phyloP scores from a whole-genome alignment of 2,797 vertebrate genomes.

The Macropodus opercularis region DNA sequence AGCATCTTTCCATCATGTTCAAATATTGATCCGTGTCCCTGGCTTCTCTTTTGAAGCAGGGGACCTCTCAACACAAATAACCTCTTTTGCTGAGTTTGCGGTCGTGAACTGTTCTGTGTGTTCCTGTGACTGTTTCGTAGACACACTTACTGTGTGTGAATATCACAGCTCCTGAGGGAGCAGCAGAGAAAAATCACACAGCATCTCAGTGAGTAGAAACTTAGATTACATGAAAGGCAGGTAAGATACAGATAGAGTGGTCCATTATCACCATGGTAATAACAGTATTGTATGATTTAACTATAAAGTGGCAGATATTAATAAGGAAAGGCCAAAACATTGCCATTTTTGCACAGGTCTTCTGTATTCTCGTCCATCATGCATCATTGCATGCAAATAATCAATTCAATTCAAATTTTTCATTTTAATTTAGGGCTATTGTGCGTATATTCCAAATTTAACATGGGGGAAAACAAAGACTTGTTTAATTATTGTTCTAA shows the following conservation, averaged over 20 bases:
- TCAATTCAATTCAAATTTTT: too few species aligned
- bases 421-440: too few species aligned
- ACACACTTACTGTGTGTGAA: conserved; percentile 15
- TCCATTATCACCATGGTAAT: not conserved
- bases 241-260: not conserved
- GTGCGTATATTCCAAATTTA: too few species aligned
- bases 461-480: too few species aligned
- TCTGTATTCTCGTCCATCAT: too few species aligned
- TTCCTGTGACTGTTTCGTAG: not conserved
- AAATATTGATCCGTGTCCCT: conserved; percentile 42
- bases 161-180: not conserved
- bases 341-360: too few species aligned
- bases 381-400: too few species aligned
- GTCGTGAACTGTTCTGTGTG: not conserved
- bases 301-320: conserved; percentile 1
- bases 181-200: not conserved
- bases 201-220: not conserved
- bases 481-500: too few species aligned
- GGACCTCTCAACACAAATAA: conserved; percentile 20
- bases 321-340: not conserved
- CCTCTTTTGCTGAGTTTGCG: conserved; percentile 23
- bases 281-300: too few species aligned
- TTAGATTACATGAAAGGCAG: not conserved
- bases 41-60: conserved; percentile 19
- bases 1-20: conserved; percentile 43